phyloP scores from a whole-genome alignment of 2,797 vertebrate genomes.

The Chelmon rostratus region DNA sequence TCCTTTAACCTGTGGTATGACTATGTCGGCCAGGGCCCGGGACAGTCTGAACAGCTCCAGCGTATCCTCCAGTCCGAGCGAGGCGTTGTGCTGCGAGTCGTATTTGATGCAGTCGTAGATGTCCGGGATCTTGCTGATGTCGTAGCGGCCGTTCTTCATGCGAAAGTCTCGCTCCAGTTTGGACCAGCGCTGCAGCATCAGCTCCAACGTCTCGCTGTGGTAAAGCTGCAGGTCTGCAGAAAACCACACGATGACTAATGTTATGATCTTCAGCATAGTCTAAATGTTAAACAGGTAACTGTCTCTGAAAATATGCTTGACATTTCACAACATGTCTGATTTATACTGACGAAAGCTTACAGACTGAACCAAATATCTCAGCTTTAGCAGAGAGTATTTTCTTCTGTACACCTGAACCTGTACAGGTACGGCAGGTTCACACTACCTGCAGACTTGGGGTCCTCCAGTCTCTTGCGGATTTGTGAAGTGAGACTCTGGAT shows the following conservation, averaged over 20 bases:
- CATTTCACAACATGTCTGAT: background rate
- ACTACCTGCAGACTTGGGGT: slow-evolving; percentile 94
- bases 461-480: slow-evolving; percentile 92
- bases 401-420: background rate
- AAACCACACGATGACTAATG: background rate
- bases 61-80: slow-evolving; percentile 91
- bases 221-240: slow-evolving; percentile 93
- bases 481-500: slow-evolving; percentile 96
- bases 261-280: background rate
- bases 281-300: background rate
- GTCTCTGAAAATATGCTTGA: background rate
- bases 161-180: slow-evolving; percentile 96
- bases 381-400: background rate
- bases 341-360: background rate
- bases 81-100: slow-evolving; percentile 93
- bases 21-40: slow-evolving; percentile 93
- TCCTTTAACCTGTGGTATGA: slow-evolving; percentile 93
- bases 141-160: slow-evolving; percentile 94
- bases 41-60: slow-evolving; percentile 93
- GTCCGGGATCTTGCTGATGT: slow-evolving; percentile 98
- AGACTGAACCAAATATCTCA: background rate
- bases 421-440: background rate
- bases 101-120: slow-evolving; percentile 99
- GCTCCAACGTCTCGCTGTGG: slow-evolving; percentile 95
- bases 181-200: slow-evolving; percentile 98